phyloP scores from a whole-genome alignment of 2,797 vertebrate genomes.

The Nannoperca obscura region DNA sequence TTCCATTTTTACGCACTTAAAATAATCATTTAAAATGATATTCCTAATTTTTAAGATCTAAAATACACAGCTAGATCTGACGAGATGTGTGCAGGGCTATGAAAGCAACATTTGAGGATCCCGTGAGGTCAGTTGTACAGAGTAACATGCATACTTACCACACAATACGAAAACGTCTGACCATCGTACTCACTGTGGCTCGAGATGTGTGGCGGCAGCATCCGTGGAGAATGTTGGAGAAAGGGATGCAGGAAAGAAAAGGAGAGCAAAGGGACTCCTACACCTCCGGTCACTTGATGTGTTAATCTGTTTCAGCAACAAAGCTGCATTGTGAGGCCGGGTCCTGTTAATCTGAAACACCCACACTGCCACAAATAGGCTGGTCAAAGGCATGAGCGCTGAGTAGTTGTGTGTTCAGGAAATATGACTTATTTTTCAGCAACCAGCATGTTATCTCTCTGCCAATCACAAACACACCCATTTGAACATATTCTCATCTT shows the following conservation, averaged over 20 bases:
- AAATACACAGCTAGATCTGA: background rate
- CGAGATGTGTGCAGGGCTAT: background rate
- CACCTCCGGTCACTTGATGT: slow-evolving; percentile 88
- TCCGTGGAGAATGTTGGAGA: slow-evolving; percentile 63
- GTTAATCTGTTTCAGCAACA: slow-evolving; percentile 88
- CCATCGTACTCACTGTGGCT: slow-evolving; percentile 62
- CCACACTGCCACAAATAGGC: slow-evolving; percentile 54
- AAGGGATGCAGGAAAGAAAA: slow-evolving; percentile 62
- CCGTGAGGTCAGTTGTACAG: background rate
- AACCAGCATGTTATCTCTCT: background rate
- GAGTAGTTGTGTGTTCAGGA: slow-evolving; percentile 16
- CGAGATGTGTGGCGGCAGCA: slow-evolving; percentile 45
- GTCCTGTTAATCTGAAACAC: slow-evolving; percentile 79
- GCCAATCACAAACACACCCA: slow-evolving; percentile 8
- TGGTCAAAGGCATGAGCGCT: slow-evolving; percentile 18
- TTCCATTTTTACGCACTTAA: background rate
- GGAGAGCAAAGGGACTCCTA: slow-evolving; percentile 63
- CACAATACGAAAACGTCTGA: slow-evolving; percentile 3
- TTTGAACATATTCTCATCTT: background rate
- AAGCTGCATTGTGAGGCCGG: slow-evolving; percentile 85
- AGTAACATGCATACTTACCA: slow-evolving; percentile 42
- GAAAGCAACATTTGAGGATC: background rate
- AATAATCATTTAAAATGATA: background rate
- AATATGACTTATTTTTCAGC: slow-evolving; percentile 26
- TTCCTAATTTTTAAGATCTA: background rate